These are phyloP conservation scores for Stichopus horrens DNA, from an alignment of 53 echinoderm and acorn worm species.

Conservation along the genomic window DNA sequence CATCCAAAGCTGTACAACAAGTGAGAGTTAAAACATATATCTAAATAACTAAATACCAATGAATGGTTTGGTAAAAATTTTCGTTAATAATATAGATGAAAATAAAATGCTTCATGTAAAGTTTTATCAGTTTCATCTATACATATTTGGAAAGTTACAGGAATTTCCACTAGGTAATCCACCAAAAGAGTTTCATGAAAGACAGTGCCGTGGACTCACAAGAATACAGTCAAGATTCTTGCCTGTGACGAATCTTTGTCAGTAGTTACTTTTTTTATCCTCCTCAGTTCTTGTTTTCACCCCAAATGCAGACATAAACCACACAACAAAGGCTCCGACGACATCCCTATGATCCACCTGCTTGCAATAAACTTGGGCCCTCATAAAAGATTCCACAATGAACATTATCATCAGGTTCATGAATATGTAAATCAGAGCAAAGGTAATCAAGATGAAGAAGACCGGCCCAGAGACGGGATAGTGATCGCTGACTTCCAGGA, in stretches of 20 bases:
- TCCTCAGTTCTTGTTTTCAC: conserved; percentile 41
- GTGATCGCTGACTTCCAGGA: conserved; percentile 61
- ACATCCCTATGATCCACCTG: conserved; percentile 59
- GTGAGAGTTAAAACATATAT: too few relatives aligned
- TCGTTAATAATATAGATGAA: too few relatives aligned
- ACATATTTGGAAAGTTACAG: too few relatives aligned
- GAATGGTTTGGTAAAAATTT: too few relatives aligned
- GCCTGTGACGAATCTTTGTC: background rate
- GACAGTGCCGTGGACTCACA: too few relatives aligned
- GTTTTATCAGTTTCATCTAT: too few relatives aligned
- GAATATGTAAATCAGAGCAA: conserved; percentile 59
- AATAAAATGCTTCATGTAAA: too few relatives aligned
- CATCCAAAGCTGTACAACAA: too few relatives aligned
- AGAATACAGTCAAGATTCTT: too few relatives aligned
- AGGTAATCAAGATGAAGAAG: conserved; percentile 58
- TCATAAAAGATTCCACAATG: conserved; percentile 57
- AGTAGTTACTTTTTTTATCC: background rate
- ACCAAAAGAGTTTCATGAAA: too few relatives aligned
- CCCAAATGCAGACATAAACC: conserved; percentile 64
- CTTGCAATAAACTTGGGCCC: conserved; percentile 28
- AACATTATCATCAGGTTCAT: conserved; percentile 67
- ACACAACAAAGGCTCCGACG: conserved; percentile 51
- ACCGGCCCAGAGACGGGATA: conserved; percentile 49
- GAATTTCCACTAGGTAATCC: too few relatives aligned
- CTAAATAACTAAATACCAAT: too few relatives aligned